Percentiles rank a stretch among this genome's conserved stretches.
Conservation (phyloP, 2,888 invertebrate species). For the Cactoblastis cactorum region DNA sequence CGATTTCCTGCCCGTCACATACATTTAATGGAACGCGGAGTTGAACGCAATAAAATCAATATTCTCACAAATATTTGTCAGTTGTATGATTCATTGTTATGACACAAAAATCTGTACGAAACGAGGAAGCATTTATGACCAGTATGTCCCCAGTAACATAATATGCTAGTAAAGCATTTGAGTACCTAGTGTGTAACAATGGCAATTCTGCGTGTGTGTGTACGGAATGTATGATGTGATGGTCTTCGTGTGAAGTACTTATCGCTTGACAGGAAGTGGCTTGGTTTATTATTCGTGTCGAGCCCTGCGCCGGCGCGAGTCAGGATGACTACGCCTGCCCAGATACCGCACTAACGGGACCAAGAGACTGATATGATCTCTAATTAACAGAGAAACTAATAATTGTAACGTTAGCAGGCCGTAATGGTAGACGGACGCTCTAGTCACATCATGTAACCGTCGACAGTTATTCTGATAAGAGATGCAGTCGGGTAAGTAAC, state of each 20-base stretch:
- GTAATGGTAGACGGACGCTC: constrained; percentile 29
- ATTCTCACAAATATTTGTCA: background rate
- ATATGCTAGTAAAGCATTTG: background rate
- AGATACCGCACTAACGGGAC: constrained; percentile 60
- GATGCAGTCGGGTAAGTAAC: constrained; percentile 23
- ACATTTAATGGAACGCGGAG: background rate
- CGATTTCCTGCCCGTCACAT: constrained; percentile 38
- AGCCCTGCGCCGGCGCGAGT: constrained; percentile 55
- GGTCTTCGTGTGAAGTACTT: constrained; percentile 58
- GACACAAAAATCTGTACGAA: constrained; percentile 16
- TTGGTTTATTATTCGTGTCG: constrained; percentile 78
- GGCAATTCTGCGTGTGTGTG: constrained; percentile 23
- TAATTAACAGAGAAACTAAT: constrained; percentile 54
- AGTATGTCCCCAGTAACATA: background rate
- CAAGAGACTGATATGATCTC: constrained; percentile 54
- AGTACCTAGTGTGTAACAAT: constrained; percentile 20
- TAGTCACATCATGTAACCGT: constrained; percentile 38
- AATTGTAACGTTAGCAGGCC: constrained; percentile 39
- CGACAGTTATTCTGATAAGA: constrained; percentile 31
- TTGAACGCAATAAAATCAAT: background rate
- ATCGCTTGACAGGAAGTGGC: constrained; percentile 75
- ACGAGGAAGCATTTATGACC: constrained; percentile 5
- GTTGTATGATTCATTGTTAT: constrained; percentile 22
- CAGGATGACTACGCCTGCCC: constrained; percentile 52
- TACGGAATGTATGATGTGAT: constrained; percentile 47